Conservation (phyloP, 2,888 invertebrate genomes). For the Pantelozetes paolii region DNA sequence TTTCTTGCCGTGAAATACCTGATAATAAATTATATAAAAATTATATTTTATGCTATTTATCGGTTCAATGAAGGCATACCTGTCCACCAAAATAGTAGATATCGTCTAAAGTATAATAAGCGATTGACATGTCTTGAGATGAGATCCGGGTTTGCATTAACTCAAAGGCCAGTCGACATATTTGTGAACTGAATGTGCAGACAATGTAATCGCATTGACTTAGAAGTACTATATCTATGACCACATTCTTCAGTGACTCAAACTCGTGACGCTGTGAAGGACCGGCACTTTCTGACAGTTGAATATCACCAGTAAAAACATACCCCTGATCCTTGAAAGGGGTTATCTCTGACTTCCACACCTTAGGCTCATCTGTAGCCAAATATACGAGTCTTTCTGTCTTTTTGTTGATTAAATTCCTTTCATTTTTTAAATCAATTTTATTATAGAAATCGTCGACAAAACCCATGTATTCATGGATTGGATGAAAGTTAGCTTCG, state of each 20-base stretch:
- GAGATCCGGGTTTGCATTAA: constrained; percentile 72
- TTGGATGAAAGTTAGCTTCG: constrained; percentile 88
- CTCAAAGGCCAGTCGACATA: constrained; percentile 96
- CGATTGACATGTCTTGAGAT: constrained; percentile 50
- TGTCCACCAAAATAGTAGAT: constrained; percentile 98
- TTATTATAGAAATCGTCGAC: constrained; percentile 82
- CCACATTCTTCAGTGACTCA: constrained; percentile 81
- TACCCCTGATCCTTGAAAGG: constrained; percentile 41
- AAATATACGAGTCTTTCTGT: constrained; percentile 46
- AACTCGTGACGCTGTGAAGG: constrained; percentile 69
- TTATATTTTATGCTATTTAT: no score
- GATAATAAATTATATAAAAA: neutral
- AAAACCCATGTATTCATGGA: constrained; percentile 91
- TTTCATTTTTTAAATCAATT: constrained; percentile 54
- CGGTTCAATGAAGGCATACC: constrained; percentile 44
- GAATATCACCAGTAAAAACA: constrained; percentile 46
- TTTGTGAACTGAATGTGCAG: constrained; percentile 99
- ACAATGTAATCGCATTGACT: constrained; percentile 85
- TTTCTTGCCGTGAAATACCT: constrained; percentile 48
- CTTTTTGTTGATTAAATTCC: constrained; percentile 22
- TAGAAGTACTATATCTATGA: constrained; percentile 85
- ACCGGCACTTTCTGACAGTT: constrained; percentile 46
- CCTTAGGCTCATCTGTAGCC: constrained; percentile 48
- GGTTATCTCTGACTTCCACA: constrained; percentile 38
- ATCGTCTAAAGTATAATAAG: constrained; percentile 90